Base-by-base conservation (phyloP, 2,888 invertebrate species). In the Eupithecia pulchellata region DNA sequence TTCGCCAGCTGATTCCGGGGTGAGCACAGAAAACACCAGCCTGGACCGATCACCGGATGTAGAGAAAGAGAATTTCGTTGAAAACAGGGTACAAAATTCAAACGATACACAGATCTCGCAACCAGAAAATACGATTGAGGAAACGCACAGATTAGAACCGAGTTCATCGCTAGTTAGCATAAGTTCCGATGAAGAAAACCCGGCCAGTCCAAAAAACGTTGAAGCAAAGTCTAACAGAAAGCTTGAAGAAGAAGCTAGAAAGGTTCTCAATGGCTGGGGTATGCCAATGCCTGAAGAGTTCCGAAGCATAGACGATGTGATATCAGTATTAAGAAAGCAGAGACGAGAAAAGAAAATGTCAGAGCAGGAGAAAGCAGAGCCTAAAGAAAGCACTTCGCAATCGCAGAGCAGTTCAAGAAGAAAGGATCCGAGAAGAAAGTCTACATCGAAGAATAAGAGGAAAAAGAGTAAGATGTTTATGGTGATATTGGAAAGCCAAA, bases 11-110 rank as follows among this genome's bases (percentile, higher is more conserved):
- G 96, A 97, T 84, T 96, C 96, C 0, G 96, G 97, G 0, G 96
- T 97, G 64, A 96, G 96, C 82, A 97, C 97, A 30, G 97, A 96
- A 85, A 97, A 96, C 76, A 96, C 96, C 36, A 96, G 96, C 79
- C 87, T 96, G 81, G 96, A 96, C 84, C 89, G 96, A 81, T 95
- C 96, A 13, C 96, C 96, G 0, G 96, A 95, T 72, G 89, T 95
- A 2, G 95, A 96, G 71, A 87, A 89, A 64, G 88, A 85, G 64
- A 88, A 90, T 70, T 93, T 87, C 75, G 91, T 92, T 86, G 86
- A 91, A 77, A 94, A 93, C 86, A 90, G 92, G 85, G 91, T 92
- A 82, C 78, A 92, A 65, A 72, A 3, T 62, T 25, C 42, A 9
- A 25, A 14, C 14, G 34, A 63, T 13, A 61, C 61, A 55, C n/a